Percentiles rank a stretch among this genome's conserved stretches.
phyloP scores from a whole-genome alignment of 2,797 vertebrate species.

The Sylvilagus floridanus region DNA sequence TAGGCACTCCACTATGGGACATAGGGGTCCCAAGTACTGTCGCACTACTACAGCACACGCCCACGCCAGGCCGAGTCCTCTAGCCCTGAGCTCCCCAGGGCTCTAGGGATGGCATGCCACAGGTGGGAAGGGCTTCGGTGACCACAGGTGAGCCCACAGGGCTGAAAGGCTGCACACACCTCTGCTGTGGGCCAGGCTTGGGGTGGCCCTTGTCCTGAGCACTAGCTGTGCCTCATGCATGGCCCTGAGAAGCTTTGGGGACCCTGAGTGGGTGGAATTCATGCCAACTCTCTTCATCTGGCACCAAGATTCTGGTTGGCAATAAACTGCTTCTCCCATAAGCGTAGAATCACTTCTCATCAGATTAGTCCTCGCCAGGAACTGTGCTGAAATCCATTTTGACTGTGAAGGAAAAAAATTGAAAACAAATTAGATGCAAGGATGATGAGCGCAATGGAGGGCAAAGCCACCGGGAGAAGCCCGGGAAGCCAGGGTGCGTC shows the following conservation, averaged over 20 bases:
- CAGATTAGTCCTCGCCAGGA: conserved; percentile 58
- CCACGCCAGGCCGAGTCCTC: neutral
- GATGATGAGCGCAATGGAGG: conserved; percentile 49
- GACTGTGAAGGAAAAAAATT: conserved; percentile 29
- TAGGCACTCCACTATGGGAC: too few species aligned
- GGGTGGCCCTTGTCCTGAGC: neutral
- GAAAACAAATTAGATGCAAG: conserved; percentile 68
- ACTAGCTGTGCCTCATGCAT: neutral
- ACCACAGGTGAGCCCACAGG: neutral
- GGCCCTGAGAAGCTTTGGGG: conserved; percentile 30
- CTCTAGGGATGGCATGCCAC: neutral
- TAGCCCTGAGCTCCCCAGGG: neutral
- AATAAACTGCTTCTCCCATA: conserved; percentile 67
- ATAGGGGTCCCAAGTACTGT: too few species aligned
- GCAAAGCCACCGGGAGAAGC: neutral
- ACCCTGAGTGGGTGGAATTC: conserved; percentile 15
- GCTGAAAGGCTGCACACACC: neutral
- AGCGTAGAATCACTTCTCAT: conserved; percentile 70
- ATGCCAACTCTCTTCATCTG: conserved; percentile 52
- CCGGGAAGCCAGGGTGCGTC: neutral
- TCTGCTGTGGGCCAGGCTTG: neutral
- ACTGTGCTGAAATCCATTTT: conserved; percentile 60
- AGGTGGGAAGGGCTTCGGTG: neutral
- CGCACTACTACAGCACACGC: too few species aligned
- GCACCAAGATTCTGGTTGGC: conserved; percentile 67